phyloP scores from a whole-genome alignment of 2,888 invertebrate genomes.

The Idaea biselata region DNA sequence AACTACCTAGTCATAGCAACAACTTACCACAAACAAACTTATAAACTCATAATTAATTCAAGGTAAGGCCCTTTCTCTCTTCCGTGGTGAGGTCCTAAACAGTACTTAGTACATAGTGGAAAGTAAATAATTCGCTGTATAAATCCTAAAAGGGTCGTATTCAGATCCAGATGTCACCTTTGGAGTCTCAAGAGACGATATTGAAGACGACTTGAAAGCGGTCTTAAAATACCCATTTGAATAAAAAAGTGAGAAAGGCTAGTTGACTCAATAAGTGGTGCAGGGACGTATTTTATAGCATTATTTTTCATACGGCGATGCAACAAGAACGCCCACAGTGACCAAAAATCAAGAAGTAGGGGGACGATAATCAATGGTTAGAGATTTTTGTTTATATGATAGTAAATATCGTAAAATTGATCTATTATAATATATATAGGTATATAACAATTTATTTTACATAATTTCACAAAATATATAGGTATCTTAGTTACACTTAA shows the following conservation, averaged over 20 bases:
- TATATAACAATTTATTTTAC: no score
- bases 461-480: no score
- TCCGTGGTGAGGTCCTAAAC: background rate
- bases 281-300: background rate
- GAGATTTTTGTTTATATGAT: no score
- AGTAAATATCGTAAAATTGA: no score
- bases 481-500: no score
- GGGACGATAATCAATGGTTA: no score
- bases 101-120: slow-evolving; percentile 2
- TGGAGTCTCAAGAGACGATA: slow-evolving; percentile 25
- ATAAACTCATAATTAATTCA: slow-evolving; percentile 6
- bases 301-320: no score
- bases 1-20: background rate
- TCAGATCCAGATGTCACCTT: slow-evolving; percentile 34
- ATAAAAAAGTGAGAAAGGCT: slow-evolving; percentile 18
- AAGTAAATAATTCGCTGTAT: slow-evolving; percentile 10
- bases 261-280: background rate
- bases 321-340: no score
- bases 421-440: no score
- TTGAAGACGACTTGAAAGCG: slow-evolving; percentile 25
- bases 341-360: no score
- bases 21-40: background rate
- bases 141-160: slow-evolving; percentile 27
- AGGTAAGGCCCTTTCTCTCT: background rate
- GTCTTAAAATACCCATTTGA: slow-evolving; percentile 28